Evolutionary conservation across 2,888 invertebrate genomes (phyloP).

Genomic region (Tribolium freemani): DNA sequence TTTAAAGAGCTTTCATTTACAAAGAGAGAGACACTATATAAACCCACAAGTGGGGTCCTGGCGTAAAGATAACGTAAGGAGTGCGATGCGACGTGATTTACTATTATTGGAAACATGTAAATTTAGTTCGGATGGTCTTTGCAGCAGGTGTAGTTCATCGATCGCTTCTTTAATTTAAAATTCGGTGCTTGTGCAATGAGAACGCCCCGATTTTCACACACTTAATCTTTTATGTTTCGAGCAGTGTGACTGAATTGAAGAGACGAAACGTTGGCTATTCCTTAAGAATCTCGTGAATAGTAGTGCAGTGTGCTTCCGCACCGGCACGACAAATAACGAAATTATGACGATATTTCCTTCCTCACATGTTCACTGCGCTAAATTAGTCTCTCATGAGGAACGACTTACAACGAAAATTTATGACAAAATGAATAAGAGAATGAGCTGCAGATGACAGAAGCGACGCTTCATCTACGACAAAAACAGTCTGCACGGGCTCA

Average conservation of each 20-base stretch:
- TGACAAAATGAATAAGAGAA: not conserved
- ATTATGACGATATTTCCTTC: not conserved
- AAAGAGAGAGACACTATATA: slow-evolving; percentile 46
- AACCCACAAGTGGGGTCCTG: slow-evolving; percentile 50
- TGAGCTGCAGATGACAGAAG: not conserved
- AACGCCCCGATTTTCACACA: slow-evolving; percentile 48
- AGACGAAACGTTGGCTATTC: not conserved
- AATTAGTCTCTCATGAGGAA: not conserved
- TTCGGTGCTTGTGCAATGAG: slow-evolving; percentile 54
- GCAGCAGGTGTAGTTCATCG: slow-evolving; percentile 53
- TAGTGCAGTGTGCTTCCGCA: not conserved
- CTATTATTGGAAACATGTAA: slow-evolving; percentile 59
- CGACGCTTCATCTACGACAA: not conserved
- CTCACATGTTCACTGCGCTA: not conserved
- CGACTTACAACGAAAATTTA: not conserved
- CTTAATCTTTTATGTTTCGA: not conserved
- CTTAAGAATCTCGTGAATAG: not conserved
- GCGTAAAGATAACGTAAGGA: slow-evolving; percentile 56
- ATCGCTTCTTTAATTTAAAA: slow-evolving; percentile 50
- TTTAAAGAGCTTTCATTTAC: slow-evolving; percentile 41
- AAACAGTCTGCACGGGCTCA: not conserved
- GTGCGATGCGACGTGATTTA: slow-evolving; percentile 55
- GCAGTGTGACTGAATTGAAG: not conserved
- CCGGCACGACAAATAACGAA: not conserved
- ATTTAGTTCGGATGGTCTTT: slow-evolving; percentile 53